Evolutionary conservation across 2,797 vertebrate genomes (phyloP).

Genomic region (Malacoctenus gilli): DNA sequence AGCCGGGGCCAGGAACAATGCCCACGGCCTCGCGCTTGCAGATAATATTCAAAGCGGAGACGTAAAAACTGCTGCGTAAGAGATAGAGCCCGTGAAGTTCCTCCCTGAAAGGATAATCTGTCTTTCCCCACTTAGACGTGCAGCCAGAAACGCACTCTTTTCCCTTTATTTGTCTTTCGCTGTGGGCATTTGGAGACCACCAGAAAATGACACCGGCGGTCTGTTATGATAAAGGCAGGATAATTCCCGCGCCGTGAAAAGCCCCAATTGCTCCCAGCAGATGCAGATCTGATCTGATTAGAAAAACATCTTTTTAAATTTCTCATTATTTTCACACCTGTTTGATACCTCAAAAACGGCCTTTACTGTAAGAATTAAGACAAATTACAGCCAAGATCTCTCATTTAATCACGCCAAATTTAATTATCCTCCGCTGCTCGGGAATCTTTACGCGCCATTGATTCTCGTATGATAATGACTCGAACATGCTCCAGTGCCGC

Average conservation of each 20-base stretch:
- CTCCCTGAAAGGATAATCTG: constrained; percentile 54
- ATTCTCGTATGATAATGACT: constrained; percentile 19
- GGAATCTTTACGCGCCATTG: constrained; percentile 12
- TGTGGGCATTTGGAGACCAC: constrained; percentile 29
- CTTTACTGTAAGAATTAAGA: neutral
- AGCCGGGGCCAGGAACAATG: constrained; percentile 51
- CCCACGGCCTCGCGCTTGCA: constrained; percentile 36
- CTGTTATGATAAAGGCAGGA: constrained; percentile 24
- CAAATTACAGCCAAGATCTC: neutral
- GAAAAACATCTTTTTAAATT: neutral
- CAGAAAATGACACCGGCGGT: constrained; percentile 25
- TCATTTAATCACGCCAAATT: neutral
- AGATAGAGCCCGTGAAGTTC: constrained; percentile 44
- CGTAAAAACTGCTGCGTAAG: constrained; percentile 43
- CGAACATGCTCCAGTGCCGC: constrained; percentile 28
- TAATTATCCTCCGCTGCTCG: constrained; percentile 10
- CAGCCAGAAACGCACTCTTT: constrained; percentile 32
- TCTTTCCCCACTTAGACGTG: constrained; percentile 50
- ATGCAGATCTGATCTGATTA: constrained; percentile 11
- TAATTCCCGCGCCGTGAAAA: constrained; percentile 10
- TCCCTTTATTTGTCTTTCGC: neutral
- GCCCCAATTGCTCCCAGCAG: constrained; percentile 20
- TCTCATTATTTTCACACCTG: neutral
- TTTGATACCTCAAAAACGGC: neutral
- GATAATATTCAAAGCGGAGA: constrained; percentile 67